phyloP scores from a whole-genome alignment of 2,113 vertebrate genomes.

The Peromyscus leucopus region DNA sequence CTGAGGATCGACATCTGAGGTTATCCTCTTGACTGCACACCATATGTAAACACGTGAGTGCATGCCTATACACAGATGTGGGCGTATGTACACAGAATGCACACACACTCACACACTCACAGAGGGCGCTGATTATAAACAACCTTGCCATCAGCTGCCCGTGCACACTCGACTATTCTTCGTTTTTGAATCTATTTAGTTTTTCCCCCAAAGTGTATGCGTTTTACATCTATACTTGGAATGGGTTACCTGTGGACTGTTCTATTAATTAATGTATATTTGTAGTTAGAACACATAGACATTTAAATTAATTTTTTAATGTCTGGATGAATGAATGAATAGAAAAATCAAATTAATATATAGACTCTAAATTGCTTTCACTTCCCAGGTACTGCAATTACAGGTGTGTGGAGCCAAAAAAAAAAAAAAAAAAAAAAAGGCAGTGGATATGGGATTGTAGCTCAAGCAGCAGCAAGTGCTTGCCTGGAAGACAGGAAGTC shows the following conservation, averaged over 20 bases:
- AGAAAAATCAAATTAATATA: slow-evolving; percentile 28
- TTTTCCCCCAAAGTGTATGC: not conserved
- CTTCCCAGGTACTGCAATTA: too few species aligned
- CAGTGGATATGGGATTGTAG: not conserved
- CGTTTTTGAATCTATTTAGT: not conserved
- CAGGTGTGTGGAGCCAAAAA: too few species aligned
- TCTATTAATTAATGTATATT: not conserved
- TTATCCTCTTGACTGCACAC: not conserved
- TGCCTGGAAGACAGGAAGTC: not conserved
- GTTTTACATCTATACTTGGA: not conserved
- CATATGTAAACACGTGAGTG: not conserved
- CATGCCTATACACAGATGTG: not conserved
- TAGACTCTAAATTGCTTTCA: not conserved
- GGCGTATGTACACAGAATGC: too few species aligned
- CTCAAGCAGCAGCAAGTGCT: not conserved
- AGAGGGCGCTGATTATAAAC: not conserved
- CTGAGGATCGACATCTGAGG: not conserved
- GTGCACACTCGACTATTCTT: not conserved
- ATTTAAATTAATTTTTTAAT: slow-evolving; percentile 24
- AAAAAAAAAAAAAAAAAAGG: not conserved
- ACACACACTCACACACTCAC: not conserved
- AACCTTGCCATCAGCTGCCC: not conserved
- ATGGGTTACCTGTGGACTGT: not conserved
- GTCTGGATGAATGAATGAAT: slow-evolving; percentile 23
- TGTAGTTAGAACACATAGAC: not conserved